Percentiles rank a stretch among this genome's conserved stretches.
phyloP scores from a whole-genome alignment of 2,797 vertebrate genomes.

The Enteromius paludinosus region DNA sequence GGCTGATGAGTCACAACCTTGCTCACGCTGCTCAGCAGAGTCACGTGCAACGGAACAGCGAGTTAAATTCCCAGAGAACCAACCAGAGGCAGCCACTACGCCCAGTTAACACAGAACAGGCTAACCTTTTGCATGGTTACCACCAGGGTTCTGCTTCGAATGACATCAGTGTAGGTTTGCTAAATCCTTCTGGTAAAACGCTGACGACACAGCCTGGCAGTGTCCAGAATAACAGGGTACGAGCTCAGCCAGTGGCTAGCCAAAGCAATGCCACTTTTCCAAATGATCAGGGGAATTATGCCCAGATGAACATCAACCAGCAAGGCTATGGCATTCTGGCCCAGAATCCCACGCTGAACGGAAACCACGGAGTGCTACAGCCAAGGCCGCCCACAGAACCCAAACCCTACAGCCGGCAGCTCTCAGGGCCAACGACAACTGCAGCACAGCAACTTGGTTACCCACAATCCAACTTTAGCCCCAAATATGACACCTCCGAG shows the following conservation, averaged over 20 bases:
- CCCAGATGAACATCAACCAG: slow-evolving; percentile 71
- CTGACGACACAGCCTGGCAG: slow-evolving; percentile 64
- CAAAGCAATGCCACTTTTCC: slow-evolving; percentile 61
- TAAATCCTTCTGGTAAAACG: slow-evolving; percentile 68
- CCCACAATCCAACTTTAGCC: slow-evolving; percentile 69
- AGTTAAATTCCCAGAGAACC: slow-evolving; percentile 72
- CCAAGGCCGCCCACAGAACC: slow-evolving; percentile 81
- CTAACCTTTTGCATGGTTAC: slow-evolving; percentile 70
- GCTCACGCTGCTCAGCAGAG: slow-evolving; percentile 73
- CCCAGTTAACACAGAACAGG: slow-evolving; percentile 64
- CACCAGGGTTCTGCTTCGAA: slow-evolving; percentile 66
- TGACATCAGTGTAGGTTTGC: slow-evolving; percentile 47
- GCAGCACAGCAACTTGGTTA: slow-evolving; percentile 76
- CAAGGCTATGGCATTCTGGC: slow-evolving; percentile 70
- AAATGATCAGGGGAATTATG: slow-evolving; percentile 66
- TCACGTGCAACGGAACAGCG: slow-evolving; percentile 66
- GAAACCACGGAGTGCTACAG: slow-evolving; percentile 71
- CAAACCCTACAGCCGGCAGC: slow-evolving; percentile 70
- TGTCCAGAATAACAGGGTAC: slow-evolving; percentile 76
- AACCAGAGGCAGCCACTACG: slow-evolving; percentile 72
- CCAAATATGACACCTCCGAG: slow-evolving; percentile 69
- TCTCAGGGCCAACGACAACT: slow-evolving; percentile 67
- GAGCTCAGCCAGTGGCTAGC: slow-evolving; percentile 53
- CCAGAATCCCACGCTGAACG: slow-evolving; percentile 73
- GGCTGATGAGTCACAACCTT: slow-evolving; percentile 71